Evolutionary conservation across 2,113 vertebrate species (phyloP), one percentile per base, ranked within the genome.

Genomic region (Sciurus niger): DNA sequence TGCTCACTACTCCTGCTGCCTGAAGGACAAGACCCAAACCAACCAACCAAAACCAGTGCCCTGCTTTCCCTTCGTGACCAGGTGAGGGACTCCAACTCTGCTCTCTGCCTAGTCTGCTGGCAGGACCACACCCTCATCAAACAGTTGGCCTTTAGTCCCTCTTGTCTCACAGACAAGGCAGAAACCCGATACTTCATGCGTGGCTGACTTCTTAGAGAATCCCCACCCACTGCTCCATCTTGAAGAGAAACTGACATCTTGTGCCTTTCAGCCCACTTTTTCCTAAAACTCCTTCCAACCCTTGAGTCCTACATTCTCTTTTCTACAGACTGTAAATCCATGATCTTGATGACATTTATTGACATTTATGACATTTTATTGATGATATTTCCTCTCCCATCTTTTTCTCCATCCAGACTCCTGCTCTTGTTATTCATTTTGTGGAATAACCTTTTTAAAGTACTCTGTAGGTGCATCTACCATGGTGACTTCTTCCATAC

Each of bases 391-490:
- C 48, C 24, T 90, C 84, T 93, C 65, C 4, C 8, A 13, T 77
- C 89, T 77, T 77, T 78, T 32, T 63, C 28, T 91, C 30, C 32
- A 55, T 55, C 8, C 40, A 84, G 40, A 68, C 92, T 65, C 55
- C 37, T 73, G 48, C 7, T 43, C 28, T 46, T 65, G 18, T 55
- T 43, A 55, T 48, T 85, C 2, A 37, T n/a, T 82, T 89, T 20
- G 16, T 48, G 82, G 65, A 93, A 22, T 58, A 73, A 70, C 37
- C 40, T 84, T 74, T 90, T 48, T 12, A 32, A 95, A 88, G 60
- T 1, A 9, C n/a, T 12, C 8, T 0, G 20, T 10, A 2, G n/a
- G 4, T 73, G 18, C 30, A 9, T n/a, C 17, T 10, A 40, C 14
- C 55, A 14, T 46, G 30, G 16, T 70, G 46, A 30, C 16, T 10